Evolutionary conservation across 2,797 vertebrate genomes (phyloP).

Genomic region (Notolabrus celidotus): DNA sequence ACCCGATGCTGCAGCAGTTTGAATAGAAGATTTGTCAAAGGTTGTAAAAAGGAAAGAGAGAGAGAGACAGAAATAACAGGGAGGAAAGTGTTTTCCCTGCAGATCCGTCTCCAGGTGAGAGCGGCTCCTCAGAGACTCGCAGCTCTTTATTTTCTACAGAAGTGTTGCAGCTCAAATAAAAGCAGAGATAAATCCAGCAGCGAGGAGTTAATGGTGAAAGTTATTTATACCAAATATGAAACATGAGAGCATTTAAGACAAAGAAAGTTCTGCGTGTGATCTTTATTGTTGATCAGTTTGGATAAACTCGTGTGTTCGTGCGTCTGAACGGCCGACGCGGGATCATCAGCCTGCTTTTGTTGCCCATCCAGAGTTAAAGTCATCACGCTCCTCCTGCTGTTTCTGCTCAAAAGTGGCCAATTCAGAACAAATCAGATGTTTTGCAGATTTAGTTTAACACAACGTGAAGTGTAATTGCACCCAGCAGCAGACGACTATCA

Average conservation of each 20-base stretch:
- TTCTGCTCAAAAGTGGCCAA: constrained; percentile 41
- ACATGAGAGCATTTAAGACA: background rate
- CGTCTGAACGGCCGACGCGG: background rate
- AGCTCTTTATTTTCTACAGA: constrained; percentile 38
- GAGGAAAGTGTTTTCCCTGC: constrained; percentile 31
- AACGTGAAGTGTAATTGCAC: constrained; percentile 56
- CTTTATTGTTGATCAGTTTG: background rate
- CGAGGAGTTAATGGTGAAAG: background rate
- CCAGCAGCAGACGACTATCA: constrained; percentile 33
- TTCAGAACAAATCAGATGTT: constrained; percentile 51
- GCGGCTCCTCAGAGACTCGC: constrained; percentile 23
- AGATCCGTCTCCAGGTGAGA: constrained; percentile 31
- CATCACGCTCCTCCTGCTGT: constrained; percentile 38
- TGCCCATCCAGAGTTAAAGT: background rate
- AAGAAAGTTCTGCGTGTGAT: background rate
- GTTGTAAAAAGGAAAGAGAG: too few relatives aligned
- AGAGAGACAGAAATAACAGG: constrained; percentile 34
- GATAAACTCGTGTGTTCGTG: constrained; percentile 2
- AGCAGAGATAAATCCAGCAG: constrained; percentile 14
- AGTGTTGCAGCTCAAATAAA: constrained; percentile 37
- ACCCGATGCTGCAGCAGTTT: constrained; percentile 13
- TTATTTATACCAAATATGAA: constrained; percentile 29
- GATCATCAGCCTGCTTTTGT: too few relatives aligned
- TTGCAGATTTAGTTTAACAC: constrained; percentile 48
- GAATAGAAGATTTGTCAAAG: constrained; percentile 27